Base-by-base conservation (phyloP, 2,113 vertebrate species). In the Bos taurus region DNA sequence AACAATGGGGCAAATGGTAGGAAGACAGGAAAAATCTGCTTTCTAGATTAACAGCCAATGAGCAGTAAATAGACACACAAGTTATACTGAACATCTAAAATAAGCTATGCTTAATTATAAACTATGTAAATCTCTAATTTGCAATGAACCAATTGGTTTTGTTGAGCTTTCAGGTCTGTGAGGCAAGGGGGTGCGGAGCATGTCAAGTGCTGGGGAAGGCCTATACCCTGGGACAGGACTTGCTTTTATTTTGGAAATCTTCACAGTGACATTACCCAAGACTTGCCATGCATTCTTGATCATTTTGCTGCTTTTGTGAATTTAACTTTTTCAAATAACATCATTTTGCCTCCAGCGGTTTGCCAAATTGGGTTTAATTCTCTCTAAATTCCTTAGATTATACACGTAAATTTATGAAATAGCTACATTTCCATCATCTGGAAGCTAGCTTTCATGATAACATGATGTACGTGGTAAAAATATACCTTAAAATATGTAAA, bases 1-100 rank as follows among this genome's bases (percentile, higher is more conserved):
- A 92, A 96, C 95, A 95, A 97, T 96, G 94, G 97, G 91, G 93
- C 87, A 98, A 98, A 96, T 97, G 96, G 33, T 97, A 95, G 60
- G 40, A 81, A 95, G 93, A 88, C 50, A 88, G 88, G 19, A 92
- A 95, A 98, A 98, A 98, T 97, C 94, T 85, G 82, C 25, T 91
- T 95, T 98, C 93, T 57, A 91, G 40, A 95, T 90, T 95, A 90
- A 12, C 95, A 97, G 90, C 77, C 57, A 95, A 57, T 95, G 77
- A 98, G 95, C 57, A 95, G 7, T 86, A 19, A 95, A 96, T 98
- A 96, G 26, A 93, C 84, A 81, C 3, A 74, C 19, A 15, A 86
- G 54, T 52, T 28, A 91, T 81, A 3, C 48, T 97, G 54, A 80
- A 33, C 90, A 80, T 48, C 57, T 97, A 94, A 92, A 88, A 77